Evolutionary conservation across 2,113 vertebrate genomes (phyloP).

Genomic region (Sinosuthora webbiana): DNA sequence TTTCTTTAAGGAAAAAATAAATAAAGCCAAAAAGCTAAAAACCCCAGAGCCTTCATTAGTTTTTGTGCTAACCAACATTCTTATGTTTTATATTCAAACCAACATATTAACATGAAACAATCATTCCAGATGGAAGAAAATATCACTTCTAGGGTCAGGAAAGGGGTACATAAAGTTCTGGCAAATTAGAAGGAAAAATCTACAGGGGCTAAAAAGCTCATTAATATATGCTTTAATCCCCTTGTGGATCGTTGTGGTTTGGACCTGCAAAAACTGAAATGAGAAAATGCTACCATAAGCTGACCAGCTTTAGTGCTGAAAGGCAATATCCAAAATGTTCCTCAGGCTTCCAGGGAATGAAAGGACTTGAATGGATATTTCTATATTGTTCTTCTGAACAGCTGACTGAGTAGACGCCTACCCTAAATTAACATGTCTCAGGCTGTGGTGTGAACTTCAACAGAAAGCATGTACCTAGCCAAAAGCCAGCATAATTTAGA

Average conservation of each 20-base stretch:
- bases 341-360: not conserved
- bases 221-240: slow-evolving; percentile 59
- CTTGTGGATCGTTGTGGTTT: slow-evolving; percentile 56
- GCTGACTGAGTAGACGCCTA: not conserved
- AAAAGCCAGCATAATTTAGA: slow-evolving; percentile 25
- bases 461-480: not conserved
- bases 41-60: slow-evolving; percentile 65
- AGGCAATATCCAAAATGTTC: slow-evolving; percentile 29
- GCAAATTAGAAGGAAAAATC: slow-evolving; percentile 65
- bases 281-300: slow-evolving; percentile 62
- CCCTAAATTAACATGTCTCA: not conserved
- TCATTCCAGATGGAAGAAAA: slow-evolving; percentile 67
- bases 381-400: not conserved
- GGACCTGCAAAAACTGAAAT: slow-evolving; percentile 56
- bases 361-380: not conserved
- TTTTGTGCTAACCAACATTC: slow-evolving; percentile 64
- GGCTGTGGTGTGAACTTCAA: not conserved
- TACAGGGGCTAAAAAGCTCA: slow-evolving; percentile 59
- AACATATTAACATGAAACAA: slow-evolving; percentile 60
- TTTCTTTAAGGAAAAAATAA: slow-evolving; percentile 54
- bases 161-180: slow-evolving; percentile 65
- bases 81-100: slow-evolving; percentile 60
- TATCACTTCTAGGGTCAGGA: slow-evolving; percentile 56
- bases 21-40: slow-evolving; percentile 47
- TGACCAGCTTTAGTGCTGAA: slow-evolving; percentile 60